Evolutionary conservation across 30 jellyfish, hydroid and myxozoan species (phyloP).

Genomic region (Aurelia sp.): DNA sequence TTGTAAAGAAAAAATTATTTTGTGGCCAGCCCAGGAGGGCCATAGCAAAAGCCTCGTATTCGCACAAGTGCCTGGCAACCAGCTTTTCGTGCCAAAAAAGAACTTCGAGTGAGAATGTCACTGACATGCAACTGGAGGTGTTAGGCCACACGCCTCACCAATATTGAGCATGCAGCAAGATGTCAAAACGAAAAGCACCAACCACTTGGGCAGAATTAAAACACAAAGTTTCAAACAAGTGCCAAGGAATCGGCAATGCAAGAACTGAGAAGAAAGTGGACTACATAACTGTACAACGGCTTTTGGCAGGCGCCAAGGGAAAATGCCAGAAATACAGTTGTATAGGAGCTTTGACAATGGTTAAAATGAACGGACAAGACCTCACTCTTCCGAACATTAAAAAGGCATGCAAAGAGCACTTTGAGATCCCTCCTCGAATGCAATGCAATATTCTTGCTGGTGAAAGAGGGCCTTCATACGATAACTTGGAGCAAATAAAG

Average conservation of each 20-base stretch:
- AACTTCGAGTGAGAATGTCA: too few species aligned
- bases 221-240: slow-evolving; percentile 7
- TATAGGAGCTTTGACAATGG: slow-evolving; percentile 33
- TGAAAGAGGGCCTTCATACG: slow-evolving; percentile 32
- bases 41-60: too few species aligned
- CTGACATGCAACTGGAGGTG: too few species aligned
- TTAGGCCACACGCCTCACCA: too few species aligned
- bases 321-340: slow-evolving; percentile 24
- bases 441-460: slow-evolving; percentile 36
- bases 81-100: too few species aligned
- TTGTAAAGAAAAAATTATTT: too few species aligned
- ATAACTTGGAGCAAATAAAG: neutral
- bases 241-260: neutral
- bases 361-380: slow-evolving; percentile 4
- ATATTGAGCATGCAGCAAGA: too few species aligned
- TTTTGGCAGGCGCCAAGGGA: slow-evolving; percentile 27
- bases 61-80: too few species aligned
- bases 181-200: neutral
- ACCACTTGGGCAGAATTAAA: slow-evolving; percentile 15
- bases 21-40: too few species aligned
- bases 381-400: neutral
- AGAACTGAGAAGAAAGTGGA: neutral
- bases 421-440: slow-evolving; percentile 1
- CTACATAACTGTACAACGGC: slow-evolving; percentile 20
- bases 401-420: slow-evolving; percentile 27